Evolutionary conservation across 2,113 vertebrate species (phyloP).

Genomic region (Lates calcarifer): DNA sequence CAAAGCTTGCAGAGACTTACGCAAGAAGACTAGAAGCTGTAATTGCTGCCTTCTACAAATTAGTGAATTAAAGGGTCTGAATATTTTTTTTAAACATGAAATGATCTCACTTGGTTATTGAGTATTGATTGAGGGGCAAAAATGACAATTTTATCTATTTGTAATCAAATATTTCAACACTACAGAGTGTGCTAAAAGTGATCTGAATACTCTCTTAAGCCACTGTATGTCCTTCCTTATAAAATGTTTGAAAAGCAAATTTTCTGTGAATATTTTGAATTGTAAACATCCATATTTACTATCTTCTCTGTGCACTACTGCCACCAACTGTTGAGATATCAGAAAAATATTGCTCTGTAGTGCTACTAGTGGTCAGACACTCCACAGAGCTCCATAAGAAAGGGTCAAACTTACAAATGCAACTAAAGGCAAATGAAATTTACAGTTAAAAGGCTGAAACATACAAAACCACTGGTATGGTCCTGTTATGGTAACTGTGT

Average conservation of each 20-base stretch:
- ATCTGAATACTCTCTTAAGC: background rate
- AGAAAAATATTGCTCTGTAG: background rate
- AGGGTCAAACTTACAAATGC: background rate
- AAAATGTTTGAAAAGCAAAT: background rate
- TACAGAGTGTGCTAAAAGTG: background rate
- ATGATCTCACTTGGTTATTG: no score
- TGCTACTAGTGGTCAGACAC: background rate
- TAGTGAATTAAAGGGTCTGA: no score
- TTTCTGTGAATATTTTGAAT: background rate
- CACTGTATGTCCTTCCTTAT: background rate
- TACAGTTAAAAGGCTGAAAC: background rate
- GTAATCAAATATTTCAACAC: background rate
- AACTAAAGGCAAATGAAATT: background rate
- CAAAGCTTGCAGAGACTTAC: no score
- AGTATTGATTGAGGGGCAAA: no score
- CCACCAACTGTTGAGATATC: background rate
- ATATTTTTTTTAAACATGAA: no score
- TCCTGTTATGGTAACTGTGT: background rate
- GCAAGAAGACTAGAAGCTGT: no score
- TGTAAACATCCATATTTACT: background rate
- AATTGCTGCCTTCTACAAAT: no score
- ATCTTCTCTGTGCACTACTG: background rate
- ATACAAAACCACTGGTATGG: background rate
- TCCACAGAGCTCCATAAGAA: background rate
- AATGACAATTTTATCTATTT: background rate